A percentile compares a stretch with the other conserved stretches of the same genome.
phyloP scores from a whole-genome alignment of 2,797 vertebrate species.

The Myotis myotis region DNA sequence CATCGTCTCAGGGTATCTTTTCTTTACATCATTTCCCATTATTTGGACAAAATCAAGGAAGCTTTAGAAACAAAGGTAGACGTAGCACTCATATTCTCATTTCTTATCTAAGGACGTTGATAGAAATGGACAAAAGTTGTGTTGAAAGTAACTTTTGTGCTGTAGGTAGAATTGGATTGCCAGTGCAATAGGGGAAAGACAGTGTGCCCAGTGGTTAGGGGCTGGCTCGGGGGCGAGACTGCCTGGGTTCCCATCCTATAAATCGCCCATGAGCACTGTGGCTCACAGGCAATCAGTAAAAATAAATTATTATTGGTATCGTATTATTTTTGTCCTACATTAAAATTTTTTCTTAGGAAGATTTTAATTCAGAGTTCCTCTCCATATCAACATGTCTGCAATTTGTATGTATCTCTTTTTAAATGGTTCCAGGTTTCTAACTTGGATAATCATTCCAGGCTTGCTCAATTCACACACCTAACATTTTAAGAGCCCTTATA shows the following conservation, averaged over 20 bases:
- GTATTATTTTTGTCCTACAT: background rate
- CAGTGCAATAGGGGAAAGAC: background rate
- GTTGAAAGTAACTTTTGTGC: background rate
- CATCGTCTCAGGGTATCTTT: constrained; percentile 48
- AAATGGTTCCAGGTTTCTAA: background rate
- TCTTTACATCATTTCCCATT: constrained; percentile 66
- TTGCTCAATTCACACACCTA: background rate
- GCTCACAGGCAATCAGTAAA: background rate
- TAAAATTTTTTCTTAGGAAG: background rate
- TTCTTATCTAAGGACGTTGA: background rate
- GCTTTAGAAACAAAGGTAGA: constrained; percentile 42
- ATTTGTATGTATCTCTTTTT: constrained; percentile 14
- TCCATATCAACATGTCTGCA: background rate
- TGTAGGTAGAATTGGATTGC: background rate
- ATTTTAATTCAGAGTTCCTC: background rate
- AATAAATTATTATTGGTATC: background rate
- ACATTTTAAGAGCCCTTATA: background rate
- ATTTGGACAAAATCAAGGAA: constrained; percentile 51
- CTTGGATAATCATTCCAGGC: background rate
- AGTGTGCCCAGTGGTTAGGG: rapidly evolving
- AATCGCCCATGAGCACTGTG: background rate
- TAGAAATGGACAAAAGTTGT: background rate
- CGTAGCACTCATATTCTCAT: constrained; percentile 39
- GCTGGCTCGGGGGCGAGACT: background rate
- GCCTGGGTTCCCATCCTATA: background rate